These are phyloP conservation scores for Hymenochirus boettgeri DNA, from an alignment of 2,113 vertebrate species.

Conservation along the genomic window DNA sequence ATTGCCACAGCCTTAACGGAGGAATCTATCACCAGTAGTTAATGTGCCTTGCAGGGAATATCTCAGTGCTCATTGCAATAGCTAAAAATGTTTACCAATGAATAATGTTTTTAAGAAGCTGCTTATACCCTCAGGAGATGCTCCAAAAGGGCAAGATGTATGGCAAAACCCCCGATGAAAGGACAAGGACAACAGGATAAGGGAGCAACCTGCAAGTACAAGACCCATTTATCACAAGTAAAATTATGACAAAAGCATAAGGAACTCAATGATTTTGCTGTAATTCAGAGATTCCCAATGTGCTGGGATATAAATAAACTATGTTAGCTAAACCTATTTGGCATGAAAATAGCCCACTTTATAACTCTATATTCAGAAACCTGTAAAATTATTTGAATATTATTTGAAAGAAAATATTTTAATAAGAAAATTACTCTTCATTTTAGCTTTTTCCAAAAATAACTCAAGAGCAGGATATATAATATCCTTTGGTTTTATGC, in stretches of 20 bases:
- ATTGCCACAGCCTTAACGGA: constrained; percentile 43
- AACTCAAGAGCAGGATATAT: too few relatives aligned
- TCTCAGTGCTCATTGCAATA: constrained; percentile 30
- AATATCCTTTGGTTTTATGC: too few relatives aligned
- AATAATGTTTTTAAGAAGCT: constrained; percentile 35
- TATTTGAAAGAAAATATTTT: too few relatives aligned
- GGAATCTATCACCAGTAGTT: constrained; percentile 44
- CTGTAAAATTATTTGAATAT: too few relatives aligned
- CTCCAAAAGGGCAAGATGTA: constrained; percentile 31
- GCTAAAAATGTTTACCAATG: constrained; percentile 25
- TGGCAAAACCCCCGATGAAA: constrained; percentile 16
- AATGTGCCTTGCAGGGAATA: constrained; percentile 41
- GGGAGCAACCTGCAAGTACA: constrained; percentile 15
- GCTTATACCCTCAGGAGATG: constrained; percentile 18
- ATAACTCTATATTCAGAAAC: too few relatives aligned
- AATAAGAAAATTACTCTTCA: too few relatives aligned
- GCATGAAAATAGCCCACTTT: too few relatives aligned
- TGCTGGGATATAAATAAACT: too few relatives aligned
- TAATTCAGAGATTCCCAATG: neutral
- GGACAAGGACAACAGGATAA: constrained; percentile 5
- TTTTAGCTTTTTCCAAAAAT: too few relatives aligned
- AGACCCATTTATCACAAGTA: constrained; percentile 18
- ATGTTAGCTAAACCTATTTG: too few relatives aligned
- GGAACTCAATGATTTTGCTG: neutral
- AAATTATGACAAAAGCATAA: constrained; percentile 7